Conservation (phyloP, 2,888 invertebrate species). For the Melanophora roralis region DNA sequence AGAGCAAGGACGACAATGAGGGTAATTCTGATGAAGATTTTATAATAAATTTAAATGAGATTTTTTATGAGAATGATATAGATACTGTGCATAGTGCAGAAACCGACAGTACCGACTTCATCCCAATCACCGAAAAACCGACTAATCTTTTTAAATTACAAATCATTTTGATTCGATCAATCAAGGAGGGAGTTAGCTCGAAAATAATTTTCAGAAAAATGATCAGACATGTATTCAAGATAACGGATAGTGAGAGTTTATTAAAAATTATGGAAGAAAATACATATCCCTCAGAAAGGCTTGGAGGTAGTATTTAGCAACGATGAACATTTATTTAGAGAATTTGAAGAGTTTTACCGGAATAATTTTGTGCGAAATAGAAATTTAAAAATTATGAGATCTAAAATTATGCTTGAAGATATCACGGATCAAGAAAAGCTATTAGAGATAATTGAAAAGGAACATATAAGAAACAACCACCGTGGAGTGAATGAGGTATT, state of each 20-base stretch:
- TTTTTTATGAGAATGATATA: too few relatives aligned
- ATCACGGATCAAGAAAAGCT: background rate
- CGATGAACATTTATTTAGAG: too few relatives aligned
- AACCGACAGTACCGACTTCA: too few relatives aligned
- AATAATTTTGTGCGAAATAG: too few relatives aligned
- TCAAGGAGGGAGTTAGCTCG: background rate
- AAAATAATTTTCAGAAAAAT: conserved; percentile 15
- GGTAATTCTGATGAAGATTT: too few relatives aligned
- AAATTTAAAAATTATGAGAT: too few relatives aligned
- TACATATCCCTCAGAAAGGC: background rate
- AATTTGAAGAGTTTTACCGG: too few relatives aligned
- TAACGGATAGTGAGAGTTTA: background rate
- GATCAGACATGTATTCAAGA: background rate
- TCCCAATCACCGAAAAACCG: too few relatives aligned
- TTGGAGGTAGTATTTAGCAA: too few relatives aligned
- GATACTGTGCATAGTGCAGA: too few relatives aligned
- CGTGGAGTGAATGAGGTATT: background rate
- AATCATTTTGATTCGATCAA: background rate
- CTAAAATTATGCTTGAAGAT: background rate
- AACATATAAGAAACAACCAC: background rate
- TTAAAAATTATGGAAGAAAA: background rate
- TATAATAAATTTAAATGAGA: too few relatives aligned
- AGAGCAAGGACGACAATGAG: too few relatives aligned
- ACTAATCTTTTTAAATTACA: background rate
- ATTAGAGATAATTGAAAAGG: background rate